Base-by-base conservation (phyloP, 2,797 vertebrate genomes). In the Taenioides sp. region DNA sequence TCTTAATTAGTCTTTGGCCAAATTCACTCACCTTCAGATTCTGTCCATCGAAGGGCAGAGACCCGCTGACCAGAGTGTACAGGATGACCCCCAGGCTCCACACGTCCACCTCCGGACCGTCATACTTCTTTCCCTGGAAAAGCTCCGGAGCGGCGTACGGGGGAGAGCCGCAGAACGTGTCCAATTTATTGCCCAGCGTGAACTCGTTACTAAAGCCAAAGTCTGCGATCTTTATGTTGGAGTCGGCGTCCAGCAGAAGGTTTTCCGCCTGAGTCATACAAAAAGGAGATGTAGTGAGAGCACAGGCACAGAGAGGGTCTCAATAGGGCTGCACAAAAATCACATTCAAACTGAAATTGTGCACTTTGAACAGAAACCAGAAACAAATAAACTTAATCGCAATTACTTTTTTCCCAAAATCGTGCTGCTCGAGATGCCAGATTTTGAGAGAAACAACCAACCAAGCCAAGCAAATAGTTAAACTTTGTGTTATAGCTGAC, bases 201-300 rank as follows among this genome's bases (percentile, higher is more conserved):
- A 97, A 97, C 87, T 98, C 96, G 0, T 97, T 97, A 87, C 96
- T 98, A 93, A 97, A 97, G 67, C 96, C 96, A 0, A 97, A 98
- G 84, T 98, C 96, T 0, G 97, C 96, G 0, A 98, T 97, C 79
- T 98, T 97, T 83, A 97, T 96, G 87, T 96, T 96, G 88, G 95
- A 92, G 7, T 98, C 95, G 0, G 96, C 93, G 0, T 97, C 96
- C 88, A 97, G 92, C 79, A 98, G 88, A 60, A 96, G 94, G 87
- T 97, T 97, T 90, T 98, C 95, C 0, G 96, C 97, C 96, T 97
- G 90, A 75, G 60, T 82, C 76, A 28, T 57, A 52, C 70, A 64
- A 65, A 64, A 73, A 27, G 6, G 23, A 76, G 17, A 52, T 34
- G 34, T 20, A 57, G 68, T 76, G 43, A 63, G 88, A 86, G 34